Percentiles rank a stretch among this genome's conserved stretches.
Conservation (phyloP, 1,140 invertebrate species). For the Eurosta solidaginis region DNA sequence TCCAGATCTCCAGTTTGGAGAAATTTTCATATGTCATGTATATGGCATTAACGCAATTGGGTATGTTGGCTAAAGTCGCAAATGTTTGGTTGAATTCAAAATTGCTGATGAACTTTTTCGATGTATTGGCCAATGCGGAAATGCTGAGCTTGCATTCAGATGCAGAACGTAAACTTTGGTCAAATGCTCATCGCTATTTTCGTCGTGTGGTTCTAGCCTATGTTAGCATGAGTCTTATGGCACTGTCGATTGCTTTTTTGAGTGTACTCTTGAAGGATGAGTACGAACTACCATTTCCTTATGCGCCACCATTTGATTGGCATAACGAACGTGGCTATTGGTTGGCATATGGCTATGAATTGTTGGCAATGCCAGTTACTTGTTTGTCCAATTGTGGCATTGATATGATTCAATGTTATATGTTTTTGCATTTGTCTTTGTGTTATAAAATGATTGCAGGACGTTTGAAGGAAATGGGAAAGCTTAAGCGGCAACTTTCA, state of each 20-base stretch:
- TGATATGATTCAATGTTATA: slow-evolving; percentile 49
- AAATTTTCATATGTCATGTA: slow-evolving; percentile 50
- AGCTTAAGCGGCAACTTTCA: too few relatives aligned
- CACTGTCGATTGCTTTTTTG: slow-evolving; percentile 41
- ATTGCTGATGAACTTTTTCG: slow-evolving; percentile 38
- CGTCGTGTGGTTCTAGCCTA: slow-evolving; percentile 43
- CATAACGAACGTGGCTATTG: slow-evolving; percentile 38
- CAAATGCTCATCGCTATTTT: slow-evolving; percentile 38
- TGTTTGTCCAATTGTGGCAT: slow-evolving; percentile 46
- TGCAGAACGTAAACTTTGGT: slow-evolving; percentile 40
- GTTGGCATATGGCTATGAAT: slow-evolving; percentile 46
- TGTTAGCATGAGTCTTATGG: slow-evolving; percentile 38
- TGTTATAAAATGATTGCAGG: slow-evolving; percentile 43
- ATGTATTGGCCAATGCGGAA: background rate
- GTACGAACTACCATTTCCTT: slow-evolving; percentile 47
- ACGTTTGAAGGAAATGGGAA: slow-evolving; percentile 38
- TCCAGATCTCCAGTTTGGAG: slow-evolving; percentile 43
- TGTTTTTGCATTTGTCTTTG: slow-evolving; percentile 48
- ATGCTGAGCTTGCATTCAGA: slow-evolving; percentile 32
- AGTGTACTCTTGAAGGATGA: slow-evolving; percentile 42
- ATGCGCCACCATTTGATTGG: slow-evolving; percentile 52
- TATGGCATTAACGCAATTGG: slow-evolving; percentile 50
- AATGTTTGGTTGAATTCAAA: slow-evolving; percentile 43
- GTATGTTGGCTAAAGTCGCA: slow-evolving; percentile 45
- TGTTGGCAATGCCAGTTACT: slow-evolving; percentile 46